Evolutionary conservation across 2,113 vertebrate genomes (phyloP).

Genomic region (Columba janthina): DNA sequence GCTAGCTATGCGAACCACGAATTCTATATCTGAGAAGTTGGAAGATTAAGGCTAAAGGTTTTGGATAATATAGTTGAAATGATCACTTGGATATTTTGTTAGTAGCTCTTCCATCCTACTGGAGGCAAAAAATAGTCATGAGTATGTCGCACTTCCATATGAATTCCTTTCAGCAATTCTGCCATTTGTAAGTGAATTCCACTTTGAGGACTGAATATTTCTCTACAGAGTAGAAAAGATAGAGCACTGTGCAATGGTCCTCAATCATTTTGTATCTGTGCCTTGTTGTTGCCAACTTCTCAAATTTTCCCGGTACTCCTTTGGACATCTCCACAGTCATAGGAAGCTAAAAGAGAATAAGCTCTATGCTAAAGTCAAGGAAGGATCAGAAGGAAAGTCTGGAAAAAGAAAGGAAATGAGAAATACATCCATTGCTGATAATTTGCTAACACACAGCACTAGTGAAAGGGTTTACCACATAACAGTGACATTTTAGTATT

Average conservation of each 20-base stretch:
- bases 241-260: background rate
- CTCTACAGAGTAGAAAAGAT: background rate
- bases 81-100: background rate
- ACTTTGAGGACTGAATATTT: background rate
- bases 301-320: background rate
- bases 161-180: background rate
- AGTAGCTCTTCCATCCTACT: background rate
- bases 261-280: background rate
- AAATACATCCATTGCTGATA: background rate
- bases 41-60: background rate
- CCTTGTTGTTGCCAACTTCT: background rate
- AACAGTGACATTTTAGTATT: background rate
- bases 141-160: background rate
- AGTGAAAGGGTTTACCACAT: background rate
- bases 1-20: background rate
- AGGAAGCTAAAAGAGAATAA: background rate
- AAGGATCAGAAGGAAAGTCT: background rate
- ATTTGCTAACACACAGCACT: background rate
- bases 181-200: background rate
- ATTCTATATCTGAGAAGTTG: background rate
- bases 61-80: background rate
- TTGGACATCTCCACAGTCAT: background rate
- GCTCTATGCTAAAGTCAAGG: background rate
- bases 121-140: constrained; percentile 7
- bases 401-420: background rate